Evolutionary conservation across 2,113 vertebrate species (phyloP).

Genomic region (Ondatra zibethicus): DNA sequence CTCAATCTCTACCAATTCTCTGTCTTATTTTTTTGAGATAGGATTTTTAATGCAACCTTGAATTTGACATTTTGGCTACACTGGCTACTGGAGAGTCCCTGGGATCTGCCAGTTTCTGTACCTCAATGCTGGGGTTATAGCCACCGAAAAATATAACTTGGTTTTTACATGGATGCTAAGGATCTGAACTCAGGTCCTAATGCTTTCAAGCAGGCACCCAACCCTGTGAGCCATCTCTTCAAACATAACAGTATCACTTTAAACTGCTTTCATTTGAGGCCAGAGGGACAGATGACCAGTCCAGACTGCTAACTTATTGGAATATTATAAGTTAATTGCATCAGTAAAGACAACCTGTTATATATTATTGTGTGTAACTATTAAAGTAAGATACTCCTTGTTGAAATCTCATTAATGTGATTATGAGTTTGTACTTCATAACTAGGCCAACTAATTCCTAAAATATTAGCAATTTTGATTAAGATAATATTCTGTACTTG

Average conservation of each 20-base stretch:
- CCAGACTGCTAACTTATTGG: slow-evolving; percentile 47
- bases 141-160: neutral
- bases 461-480: slow-evolving; percentile 47
- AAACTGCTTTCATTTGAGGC: neutral
- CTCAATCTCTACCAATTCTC: neutral
- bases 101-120: neutral
- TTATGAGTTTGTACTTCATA: slow-evolving; percentile 59
- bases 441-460: slow-evolving; percentile 55
- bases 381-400: slow-evolving; percentile 49
- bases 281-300: neutral
- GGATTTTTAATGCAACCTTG: neutral
- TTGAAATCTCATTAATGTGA: slow-evolving; percentile 53
- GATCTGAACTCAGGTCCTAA: neutral
- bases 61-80: neutral
- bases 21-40: neutral
- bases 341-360: slow-evolving; percentile 49
- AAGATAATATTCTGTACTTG: slow-evolving; percentile 41
- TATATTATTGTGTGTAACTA: slow-evolving; percentile 25
- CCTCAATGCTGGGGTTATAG: neutral
- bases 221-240: neutral
- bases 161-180: neutral
- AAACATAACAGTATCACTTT: neutral
- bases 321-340: slow-evolving; percentile 56
- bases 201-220: neutral
- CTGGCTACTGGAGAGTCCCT: neutral